Base-by-base conservation (phyloP, 2,797 vertebrate genomes). In the Australoheros facetus region DNA sequence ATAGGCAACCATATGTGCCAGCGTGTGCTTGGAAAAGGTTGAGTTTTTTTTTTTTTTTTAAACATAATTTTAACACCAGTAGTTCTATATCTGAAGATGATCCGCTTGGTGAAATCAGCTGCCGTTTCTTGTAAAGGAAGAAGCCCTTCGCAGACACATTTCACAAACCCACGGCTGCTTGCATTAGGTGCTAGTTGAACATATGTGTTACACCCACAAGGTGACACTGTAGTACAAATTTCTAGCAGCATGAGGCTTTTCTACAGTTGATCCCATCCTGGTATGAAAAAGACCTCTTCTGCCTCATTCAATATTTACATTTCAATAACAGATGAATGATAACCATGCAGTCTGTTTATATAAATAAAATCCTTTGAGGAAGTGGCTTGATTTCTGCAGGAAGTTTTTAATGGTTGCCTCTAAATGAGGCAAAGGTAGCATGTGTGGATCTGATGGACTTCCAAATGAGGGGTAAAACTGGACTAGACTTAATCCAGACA, bases 401-500 rank as follows among this genome's bases (percentile, higher is more conserved):
- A 94, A 85, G 87, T 88, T 91, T 89, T 88, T 81, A 66, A 80
- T 42, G 57, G 45, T 75, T 80, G 73, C 60, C 11, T 87, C 45
- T 77, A 83, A 92, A 88, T 89, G 71, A 90, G 84, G 85, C 42
- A 69, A 69, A 69, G 62, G 62, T 69, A 30, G 48, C 66, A 4
- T 66, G 78, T 55, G 60, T 56, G 77, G 91, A 94, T 94, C 89
- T 90, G 91, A 94, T 93, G 90, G 93, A 94, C 90, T 94, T 89
- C 86, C 71, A 90, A 91, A 94, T 94, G 92, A 94, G 86, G 88
- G 73, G 45, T 83, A 87, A 92, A 92, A 84, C 91, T 70, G 86
- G 90, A 92, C 92, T 84, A 89, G 90, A 82, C 85, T 88, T 51
- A 79, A 80, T 79, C 88, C 83, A 92, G 90, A 94, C 92, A 92